A percentile compares a stretch with the other conserved stretches of the same genome.
Conservation (phyloP, 1,140 invertebrate genomes). For the Drosophila parabipectinata region DNA sequence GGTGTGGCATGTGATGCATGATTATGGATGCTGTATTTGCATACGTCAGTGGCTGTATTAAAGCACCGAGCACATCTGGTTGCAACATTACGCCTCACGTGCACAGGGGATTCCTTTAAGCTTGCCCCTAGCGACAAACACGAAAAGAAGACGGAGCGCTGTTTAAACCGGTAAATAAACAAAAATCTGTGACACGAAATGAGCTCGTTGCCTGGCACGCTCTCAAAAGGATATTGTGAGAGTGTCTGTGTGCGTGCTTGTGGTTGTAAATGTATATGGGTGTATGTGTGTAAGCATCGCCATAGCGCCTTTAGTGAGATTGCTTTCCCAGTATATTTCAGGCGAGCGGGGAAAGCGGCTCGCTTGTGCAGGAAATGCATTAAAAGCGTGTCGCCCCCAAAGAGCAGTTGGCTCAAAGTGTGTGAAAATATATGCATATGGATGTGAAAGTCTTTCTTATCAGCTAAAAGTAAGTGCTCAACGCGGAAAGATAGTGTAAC, state of each 20-base stretch:
- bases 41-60: slow-evolving; percentile 26
- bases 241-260: slow-evolving; percentile 11
- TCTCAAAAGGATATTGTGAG: slow-evolving; percentile 44
- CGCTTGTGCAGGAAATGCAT: slow-evolving; percentile 61
- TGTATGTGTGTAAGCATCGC: slow-evolving; percentile 10
- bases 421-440: slow-evolving; percentile 15
- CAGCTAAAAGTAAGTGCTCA: slow-evolving; percentile 9
- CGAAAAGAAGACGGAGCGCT: slow-evolving; percentile 21
- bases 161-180: slow-evolving; percentile 65
- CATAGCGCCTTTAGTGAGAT: slow-evolving; percentile 39
- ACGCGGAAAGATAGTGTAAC: slow-evolving; percentile 4
- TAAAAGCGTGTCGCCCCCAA: slow-evolving; percentile 59
- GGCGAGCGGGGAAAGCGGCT: slow-evolving; percentile 2
- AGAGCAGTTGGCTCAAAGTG: slow-evolving; percentile 30
- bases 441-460: slow-evolving; percentile 22
- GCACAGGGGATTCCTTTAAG: slow-evolving; percentile 29
- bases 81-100: slow-evolving; percentile 22
- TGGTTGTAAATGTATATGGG: slow-evolving; percentile 5
- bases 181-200: slow-evolving; percentile 69
- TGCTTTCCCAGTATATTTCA: slow-evolving; percentile 38
- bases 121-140: slow-evolving; percentile 26
- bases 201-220: slow-evolving; percentile 43
- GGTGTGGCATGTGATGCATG: slow-evolving; percentile 24
- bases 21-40: slow-evolving; percentile 40
- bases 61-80: slow-evolving; percentile 12